phyloP scores from a whole-genome alignment of 35 echinoderm and acorn worm species.

The Nesometra sesokonis region DNA sequence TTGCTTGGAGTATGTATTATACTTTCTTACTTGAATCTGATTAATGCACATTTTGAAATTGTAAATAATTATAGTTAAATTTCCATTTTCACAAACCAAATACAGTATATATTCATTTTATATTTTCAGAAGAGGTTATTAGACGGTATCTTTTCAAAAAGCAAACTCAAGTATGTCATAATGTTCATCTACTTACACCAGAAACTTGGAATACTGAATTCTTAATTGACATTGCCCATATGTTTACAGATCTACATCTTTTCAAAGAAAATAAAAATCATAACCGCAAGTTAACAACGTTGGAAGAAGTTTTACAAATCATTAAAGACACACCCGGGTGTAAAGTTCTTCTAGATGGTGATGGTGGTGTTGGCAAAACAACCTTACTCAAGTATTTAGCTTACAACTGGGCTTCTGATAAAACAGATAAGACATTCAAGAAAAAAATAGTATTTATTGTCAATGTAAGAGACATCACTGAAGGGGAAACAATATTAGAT shows the following conservation, averaged over 20 bases:
- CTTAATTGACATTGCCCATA: not conserved
- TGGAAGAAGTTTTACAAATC: not conserved
- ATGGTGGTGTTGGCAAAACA: not conserved
- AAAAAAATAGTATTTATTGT: not conserved
- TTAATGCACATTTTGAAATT: no score
- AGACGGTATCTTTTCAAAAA: not conserved
- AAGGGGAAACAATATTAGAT: not conserved
- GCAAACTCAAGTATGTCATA: not conserved
- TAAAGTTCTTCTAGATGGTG: not conserved
- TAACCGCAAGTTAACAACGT: not conserved
- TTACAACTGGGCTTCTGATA: not conserved
- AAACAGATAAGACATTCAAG: not conserved
- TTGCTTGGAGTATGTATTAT: no score
- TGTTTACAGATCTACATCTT: not conserved
- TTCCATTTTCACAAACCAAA: no score
- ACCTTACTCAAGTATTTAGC: not conserved
- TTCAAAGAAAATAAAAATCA: not conserved
- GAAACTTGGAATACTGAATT: not conserved
- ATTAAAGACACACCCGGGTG: not conserved
- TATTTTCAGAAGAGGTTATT: not conserved
- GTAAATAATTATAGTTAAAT: no score
- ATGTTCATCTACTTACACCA: not conserved
- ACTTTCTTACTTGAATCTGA: no score
- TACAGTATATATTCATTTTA: no score
- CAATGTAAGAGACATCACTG: not conserved